Evolutionary conservation across 2,113 vertebrate species (phyloP).

Genomic region (Crotalus horridus): DNA sequence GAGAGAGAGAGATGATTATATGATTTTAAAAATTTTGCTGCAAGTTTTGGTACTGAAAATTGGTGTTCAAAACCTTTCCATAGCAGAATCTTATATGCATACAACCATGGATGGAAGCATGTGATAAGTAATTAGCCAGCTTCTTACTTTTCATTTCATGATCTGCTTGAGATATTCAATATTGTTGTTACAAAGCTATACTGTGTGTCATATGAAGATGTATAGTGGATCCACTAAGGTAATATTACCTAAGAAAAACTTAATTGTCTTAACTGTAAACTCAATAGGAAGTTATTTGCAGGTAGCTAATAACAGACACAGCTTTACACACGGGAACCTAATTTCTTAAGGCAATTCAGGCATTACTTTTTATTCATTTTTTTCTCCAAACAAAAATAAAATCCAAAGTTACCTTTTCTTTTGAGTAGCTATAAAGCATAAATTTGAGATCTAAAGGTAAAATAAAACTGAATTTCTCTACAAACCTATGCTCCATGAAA

Average conservation of each 20-base stretch:
- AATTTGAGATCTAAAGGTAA: background rate
- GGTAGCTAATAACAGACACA: background rate
- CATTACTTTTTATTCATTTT: background rate
- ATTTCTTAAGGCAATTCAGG: background rate
- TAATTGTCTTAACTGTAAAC: constrained; percentile 4
- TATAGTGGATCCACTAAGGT: background rate
- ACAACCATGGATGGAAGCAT: background rate
- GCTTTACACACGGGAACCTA: background rate
- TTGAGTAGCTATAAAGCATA: background rate
- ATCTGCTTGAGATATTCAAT: background rate
- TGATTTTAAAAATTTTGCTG: background rate
- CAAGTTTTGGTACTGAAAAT: background rate
- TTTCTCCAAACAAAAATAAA: background rate
- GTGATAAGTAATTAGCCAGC: constrained; percentile 12
- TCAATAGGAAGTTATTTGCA: constrained; percentile 3
- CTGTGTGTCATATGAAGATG: background rate
- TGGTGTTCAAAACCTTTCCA: background rate
- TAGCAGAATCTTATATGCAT: background rate
- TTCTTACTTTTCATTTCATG: background rate
- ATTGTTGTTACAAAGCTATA: background rate
- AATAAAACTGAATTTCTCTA: background rate
- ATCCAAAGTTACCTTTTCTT: background rate
- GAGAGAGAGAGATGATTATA: too few relatives aligned
- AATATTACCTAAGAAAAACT: background rate
- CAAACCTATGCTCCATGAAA: background rate